Percentiles rank a stretch among this genome's conserved stretches.
Evolutionary conservation across 2,888 invertebrate genomes (phyloP).

Genomic region (Elmis aenea): DNA sequence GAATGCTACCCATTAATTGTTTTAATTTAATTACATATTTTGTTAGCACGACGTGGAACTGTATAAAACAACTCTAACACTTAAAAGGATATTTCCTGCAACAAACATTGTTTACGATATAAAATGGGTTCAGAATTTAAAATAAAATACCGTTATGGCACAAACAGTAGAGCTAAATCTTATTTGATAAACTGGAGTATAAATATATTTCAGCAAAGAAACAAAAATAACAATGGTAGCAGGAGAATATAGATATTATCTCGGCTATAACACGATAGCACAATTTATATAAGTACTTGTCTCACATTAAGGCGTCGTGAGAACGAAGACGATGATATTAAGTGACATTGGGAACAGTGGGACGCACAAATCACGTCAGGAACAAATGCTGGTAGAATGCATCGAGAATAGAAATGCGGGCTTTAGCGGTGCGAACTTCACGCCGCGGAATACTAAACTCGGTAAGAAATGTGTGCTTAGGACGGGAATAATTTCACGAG

Average conservation of each 20-base stretch:
- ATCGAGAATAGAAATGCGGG: slow-evolving; percentile 45
- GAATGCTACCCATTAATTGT: too few relatives aligned
- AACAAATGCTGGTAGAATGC: slow-evolving; percentile 46
- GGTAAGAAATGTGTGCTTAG: slow-evolving; percentile 44
- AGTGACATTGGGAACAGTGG: slow-evolving; percentile 40
- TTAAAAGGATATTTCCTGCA: too few relatives aligned
- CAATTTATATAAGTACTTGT: slow-evolving; percentile 44
- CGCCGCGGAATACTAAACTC: slow-evolving; percentile 42
- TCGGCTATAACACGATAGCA: slow-evolving; percentile 41
- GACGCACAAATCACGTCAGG: slow-evolving; percentile 47
- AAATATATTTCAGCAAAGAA: too few relatives aligned
- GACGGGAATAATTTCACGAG: slow-evolving; percentile 41
- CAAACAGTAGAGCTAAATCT: too few relatives aligned
- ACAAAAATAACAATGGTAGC: slow-evolving; percentile 17
- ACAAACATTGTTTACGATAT: too few relatives aligned
- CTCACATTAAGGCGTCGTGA: slow-evolving; percentile 41
- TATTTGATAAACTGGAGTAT: too few relatives aligned
- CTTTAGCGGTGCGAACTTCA: slow-evolving; percentile 40
- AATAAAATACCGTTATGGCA: too few relatives aligned
- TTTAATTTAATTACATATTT: too few relatives aligned
- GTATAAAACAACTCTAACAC: too few relatives aligned
- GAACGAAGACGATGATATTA: slow-evolving; percentile 40
- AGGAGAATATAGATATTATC: slow-evolving; percentile 36
- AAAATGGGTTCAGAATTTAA: too few relatives aligned
- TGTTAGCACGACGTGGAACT: too few relatives aligned